A percentile compares a stretch with the other conserved stretches of the same genome.
Evolutionary conservation across 2,797 vertebrate species (phyloP).

Genomic region (Sardinella longiceps): DNA sequence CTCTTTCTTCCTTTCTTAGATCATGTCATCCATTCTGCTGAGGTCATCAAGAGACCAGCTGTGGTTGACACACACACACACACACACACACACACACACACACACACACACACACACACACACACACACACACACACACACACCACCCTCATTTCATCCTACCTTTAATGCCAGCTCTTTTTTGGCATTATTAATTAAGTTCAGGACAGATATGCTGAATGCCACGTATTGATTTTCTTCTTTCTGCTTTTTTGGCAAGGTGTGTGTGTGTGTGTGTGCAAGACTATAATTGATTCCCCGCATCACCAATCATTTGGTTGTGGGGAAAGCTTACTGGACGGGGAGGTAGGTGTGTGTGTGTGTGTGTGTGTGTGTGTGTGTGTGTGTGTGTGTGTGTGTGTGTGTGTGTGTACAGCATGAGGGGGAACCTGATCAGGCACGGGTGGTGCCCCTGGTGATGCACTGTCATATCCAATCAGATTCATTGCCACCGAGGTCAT

Average conservation of each 20-base stretch:
- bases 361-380: slow-evolving; percentile 49
- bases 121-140: slow-evolving; percentile 59
- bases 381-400: slow-evolving; percentile 47
- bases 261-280: background rate
- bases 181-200: slow-evolving; percentile 77
- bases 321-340: slow-evolving; percentile 60
- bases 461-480: slow-evolving; percentile 13
- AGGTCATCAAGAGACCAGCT: slow-evolving; percentile 69
- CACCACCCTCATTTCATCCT: slow-evolving; percentile 59
- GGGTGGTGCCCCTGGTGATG: background rate
- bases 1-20: background rate
- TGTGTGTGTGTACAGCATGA: slow-evolving; percentile 47
- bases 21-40: slow-evolving; percentile 59
- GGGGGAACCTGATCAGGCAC: slow-evolving; percentile 4
- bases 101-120: slow-evolving; percentile 50
- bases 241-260: slow-evolving; percentile 39
- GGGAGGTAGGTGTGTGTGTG: slow-evolving; percentile 46
- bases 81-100: slow-evolving; percentile 56
- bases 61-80: slow-evolving; percentile 60
- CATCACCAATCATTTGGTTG: slow-evolving; percentile 78
- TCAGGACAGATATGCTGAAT: slow-evolving; percentile 74
- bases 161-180: slow-evolving; percentile 64
- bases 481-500: background rate
- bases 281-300: slow-evolving; percentile 75
- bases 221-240: slow-evolving; percentile 73